Base-by-base conservation (phyloP, 1,140 invertebrate species). In the Drosophila biarmipes region DNA sequence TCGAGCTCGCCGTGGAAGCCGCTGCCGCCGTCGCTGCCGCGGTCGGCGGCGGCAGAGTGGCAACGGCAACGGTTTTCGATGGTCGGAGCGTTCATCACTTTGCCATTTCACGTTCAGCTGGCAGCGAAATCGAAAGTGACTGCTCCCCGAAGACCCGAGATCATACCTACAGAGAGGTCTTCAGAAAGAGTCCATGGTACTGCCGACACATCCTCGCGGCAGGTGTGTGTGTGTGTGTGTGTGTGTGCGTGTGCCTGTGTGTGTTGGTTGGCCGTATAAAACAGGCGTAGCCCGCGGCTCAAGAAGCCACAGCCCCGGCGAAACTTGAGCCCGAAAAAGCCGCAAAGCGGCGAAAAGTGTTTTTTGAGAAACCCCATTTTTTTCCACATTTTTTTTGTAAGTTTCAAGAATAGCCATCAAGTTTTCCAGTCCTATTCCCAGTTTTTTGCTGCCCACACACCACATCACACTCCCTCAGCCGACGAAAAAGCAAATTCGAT, bases 71-170 rank as follows among this genome's bases (percentile, higher is more conserved):
- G 86, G 81, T 87, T 90, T 91, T 91, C 81, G 80, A 91, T 90
- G 72, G 63, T 76, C 73, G 74, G 66, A 69, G 74, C 85, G 90
- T 91, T 90, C 90, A 91, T 90, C 82, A 90, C 91, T 91, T 91
- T 91, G 90, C 90, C 90, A 91, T 91, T 91, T 91, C 90, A 91
- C 81, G 90, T 90, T 91, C 90, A 90, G 85, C 90, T 91, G 81
- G 90, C 90, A 91, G 90, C 79, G 90, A 91, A 91, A 91, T 90
- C 90, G 85, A 91, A 91, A 91, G 90, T 91, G 90, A 86, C 80
- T 86, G 82, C 82, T 86, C 82, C 74, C 74, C 79, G 64, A 67
- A 76, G 73, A 76, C 80, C 78, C 73, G 67, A 73, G 73, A 73
- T 27, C n/a, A 37, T 17, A 10, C n/a, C 56, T 57, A 40, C 38